Percentiles rank a stretch among this genome's conserved stretches.
phyloP scores from a whole-genome alignment of 2,888 invertebrate species.

The Sialis lutaria region DNA sequence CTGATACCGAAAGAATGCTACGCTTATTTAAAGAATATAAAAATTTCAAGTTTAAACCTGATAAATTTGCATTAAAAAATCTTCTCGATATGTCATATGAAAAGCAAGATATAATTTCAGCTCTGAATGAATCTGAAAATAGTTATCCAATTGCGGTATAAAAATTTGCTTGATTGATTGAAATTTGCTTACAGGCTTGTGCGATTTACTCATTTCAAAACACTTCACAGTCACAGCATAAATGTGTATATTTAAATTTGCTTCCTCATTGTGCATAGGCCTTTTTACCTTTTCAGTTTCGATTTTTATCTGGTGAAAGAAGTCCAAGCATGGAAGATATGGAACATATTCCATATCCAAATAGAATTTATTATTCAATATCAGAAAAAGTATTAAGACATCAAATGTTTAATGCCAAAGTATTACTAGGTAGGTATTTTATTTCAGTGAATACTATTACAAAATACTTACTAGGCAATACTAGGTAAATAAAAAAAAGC shows the following conservation, averaged over 20 bases:
- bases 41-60: not conserved
- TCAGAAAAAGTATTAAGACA: not conserved
- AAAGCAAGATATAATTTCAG: not conserved
- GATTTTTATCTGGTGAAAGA: not conserved
- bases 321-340: constrained; percentile 1
- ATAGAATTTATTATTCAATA: constrained; percentile 1
- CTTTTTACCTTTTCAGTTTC: not conserved
- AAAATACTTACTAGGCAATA: too few species aligned
- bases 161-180: too few species aligned
- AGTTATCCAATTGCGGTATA: constrained; percentile 3
- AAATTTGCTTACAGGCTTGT: too few species aligned
- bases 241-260: too few species aligned
- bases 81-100: constrained; percentile 1
- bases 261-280: not conserved
- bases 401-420: constrained; percentile 1
- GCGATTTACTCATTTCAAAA: too few species aligned
- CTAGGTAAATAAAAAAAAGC: too few species aligned
- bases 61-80: not conserved
- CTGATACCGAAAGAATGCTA: not conserved
- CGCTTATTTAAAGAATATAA: not conserved
- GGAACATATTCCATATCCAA: constrained; percentile 1
- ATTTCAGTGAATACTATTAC: too few species aligned
- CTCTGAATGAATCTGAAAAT: not conserved
- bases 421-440: constrained; percentile 2
- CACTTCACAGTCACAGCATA: too few species aligned